Percentiles rank a stretch among this genome's conserved stretches.
These are phyloP conservation scores for Drosophila watanabei DNA, from an alignment of 1,140 invertebrate species.

Conservation along the genomic window DNA sequence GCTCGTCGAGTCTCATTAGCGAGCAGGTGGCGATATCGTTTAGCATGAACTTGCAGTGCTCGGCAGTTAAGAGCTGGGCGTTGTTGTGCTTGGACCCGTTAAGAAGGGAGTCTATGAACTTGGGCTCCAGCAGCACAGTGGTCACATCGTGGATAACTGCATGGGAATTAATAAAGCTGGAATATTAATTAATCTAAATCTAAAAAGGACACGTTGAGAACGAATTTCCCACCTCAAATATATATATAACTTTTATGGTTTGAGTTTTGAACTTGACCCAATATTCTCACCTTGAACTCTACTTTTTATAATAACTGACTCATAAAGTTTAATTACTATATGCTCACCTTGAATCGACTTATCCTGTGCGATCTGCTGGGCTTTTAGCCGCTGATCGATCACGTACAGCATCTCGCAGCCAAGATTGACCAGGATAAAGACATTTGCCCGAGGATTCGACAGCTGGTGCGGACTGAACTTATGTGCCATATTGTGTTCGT, in stretches of 20 bases:
- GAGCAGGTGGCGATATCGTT: slow-evolving; percentile 95
- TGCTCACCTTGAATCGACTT: slow-evolving; percentile 91
- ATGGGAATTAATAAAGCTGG: neutral
- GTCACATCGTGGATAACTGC: slow-evolving; percentile 96
- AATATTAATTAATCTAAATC: neutral
- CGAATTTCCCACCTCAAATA: neutral
- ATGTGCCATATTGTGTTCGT: slow-evolving; percentile 53
- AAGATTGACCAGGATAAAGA: slow-evolving; percentile 95
- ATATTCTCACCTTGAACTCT: slow-evolving; percentile 90
- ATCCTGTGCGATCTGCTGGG: slow-evolving; percentile 92
- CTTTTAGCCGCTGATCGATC: slow-evolving; percentile 94
- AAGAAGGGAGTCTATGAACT: slow-evolving; percentile 93
- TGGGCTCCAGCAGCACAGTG: slow-evolving; percentile 92
- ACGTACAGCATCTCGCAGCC: slow-evolving; percentile 98
- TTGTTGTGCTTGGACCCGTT: slow-evolving; percentile 89
- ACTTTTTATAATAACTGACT: slow-evolving; percentile 84
- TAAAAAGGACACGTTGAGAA: neutral
- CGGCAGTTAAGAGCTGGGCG: slow-evolving; percentile 86
- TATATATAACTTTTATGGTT: no score
- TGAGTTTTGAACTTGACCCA: neutral
- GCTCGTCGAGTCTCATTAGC: slow-evolving; percentile 95
- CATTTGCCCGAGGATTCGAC: slow-evolving; percentile 87
- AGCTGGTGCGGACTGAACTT: slow-evolving; percentile 36
- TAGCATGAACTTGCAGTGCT: slow-evolving; percentile 90
- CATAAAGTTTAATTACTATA: neutral